Evolutionary conservation across 2,888 invertebrate genomes (phyloP), one percentile per base, ranked within the genome.

Genomic region (Agrotis ipsilon): DNA sequence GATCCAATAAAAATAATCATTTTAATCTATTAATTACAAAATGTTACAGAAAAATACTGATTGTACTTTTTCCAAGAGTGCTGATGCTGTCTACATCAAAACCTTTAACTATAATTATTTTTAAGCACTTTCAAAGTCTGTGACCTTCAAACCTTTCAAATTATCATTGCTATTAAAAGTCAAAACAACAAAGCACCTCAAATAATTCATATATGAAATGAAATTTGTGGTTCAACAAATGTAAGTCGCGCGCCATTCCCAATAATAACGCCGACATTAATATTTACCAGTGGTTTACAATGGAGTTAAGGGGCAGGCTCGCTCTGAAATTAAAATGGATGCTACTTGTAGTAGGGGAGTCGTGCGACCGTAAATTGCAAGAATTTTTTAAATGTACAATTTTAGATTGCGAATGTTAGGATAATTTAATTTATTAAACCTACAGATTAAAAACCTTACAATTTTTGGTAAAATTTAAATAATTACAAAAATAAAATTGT

Each of bases 211-310:
- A 57, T 45, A 57, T 49, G 32, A 78, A 54, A 51, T 24, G 39
- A 60, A 75, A 68, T 69, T 69, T 69, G 46, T 46, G 52, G 51
- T 81, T 27, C 51, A 63, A 63, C 54, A 62, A 76, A 81, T 59
- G 21, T 55, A 59, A 77, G 49, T 77, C n/a, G 48, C 63, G 55
- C 66, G 60, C 57, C 78, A 67, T 81, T 78, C 70, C 51, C 51
- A 70, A 51, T 63, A 70, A 75, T 63, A 78, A 77, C 62, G 48
- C 60, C 24, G 52, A 62, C 63, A 68, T 69, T 65, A 75, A 82
- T 78, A 78, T 78, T 79, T 78, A 72, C 73, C 65, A 39, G 49
- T 27, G 63, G 65, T 80, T 82, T 65, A 68, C 72, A 79, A 62
- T 61, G 68, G 57, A 19, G 62, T 82, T 80, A 82, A 80, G 71